Conservation (phyloP, 2,113 vertebrate genomes). For the Tapirus terrestris region DNA sequence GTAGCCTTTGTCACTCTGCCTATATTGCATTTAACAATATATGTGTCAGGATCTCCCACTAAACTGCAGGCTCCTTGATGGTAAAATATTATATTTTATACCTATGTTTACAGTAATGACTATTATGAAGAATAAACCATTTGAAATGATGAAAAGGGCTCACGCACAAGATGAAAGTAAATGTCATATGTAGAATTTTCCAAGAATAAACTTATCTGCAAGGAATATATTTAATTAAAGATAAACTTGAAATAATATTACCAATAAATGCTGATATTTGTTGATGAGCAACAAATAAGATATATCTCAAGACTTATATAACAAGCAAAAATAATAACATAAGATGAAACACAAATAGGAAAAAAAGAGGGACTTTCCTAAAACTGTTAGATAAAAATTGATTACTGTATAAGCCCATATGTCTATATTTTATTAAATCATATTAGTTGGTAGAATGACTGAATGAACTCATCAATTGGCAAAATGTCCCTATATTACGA, state of each 20-base stretch:
- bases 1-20: background rate
- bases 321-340: background rate
- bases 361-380: background rate
- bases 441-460: background rate
- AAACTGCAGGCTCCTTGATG: background rate
- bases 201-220: background rate
- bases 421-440: background rate
- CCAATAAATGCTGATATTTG: background rate
- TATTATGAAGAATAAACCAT: background rate
- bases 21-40: background rate
- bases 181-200: background rate
- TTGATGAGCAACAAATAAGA: background rate
- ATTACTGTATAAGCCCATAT: background rate
- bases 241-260: background rate
- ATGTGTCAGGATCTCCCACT: background rate
- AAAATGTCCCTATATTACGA: background rate
- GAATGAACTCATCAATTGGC: background rate
- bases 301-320: background rate
- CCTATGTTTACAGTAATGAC: background rate
- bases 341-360: background rate
- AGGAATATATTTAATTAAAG: background rate
- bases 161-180: background rate
- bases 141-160: background rate
- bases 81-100: background rate
- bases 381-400: conserved; percentile 16